These are phyloP conservation scores for Synanthedon vespiformis DNA, from an alignment of 2,888 invertebrate species.

Conservation along the genomic window DNA sequence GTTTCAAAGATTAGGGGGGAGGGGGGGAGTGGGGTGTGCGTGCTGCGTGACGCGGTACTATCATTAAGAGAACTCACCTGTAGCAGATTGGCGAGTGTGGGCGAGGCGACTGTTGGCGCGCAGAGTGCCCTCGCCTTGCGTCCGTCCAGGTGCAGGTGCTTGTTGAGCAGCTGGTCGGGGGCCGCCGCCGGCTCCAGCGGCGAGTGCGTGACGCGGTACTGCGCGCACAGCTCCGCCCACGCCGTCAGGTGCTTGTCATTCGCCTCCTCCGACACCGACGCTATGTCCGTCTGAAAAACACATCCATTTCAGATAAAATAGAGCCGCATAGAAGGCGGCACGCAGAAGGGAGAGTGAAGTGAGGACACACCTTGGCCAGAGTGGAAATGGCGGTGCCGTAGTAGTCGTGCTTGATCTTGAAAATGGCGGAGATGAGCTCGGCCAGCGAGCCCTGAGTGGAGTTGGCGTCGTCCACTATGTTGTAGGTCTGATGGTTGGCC, in stretches of 20 bases:
- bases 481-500: constrained; percentile 75
- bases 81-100: constrained; percentile 73
- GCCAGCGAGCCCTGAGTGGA: constrained; percentile 89
- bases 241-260: constrained; percentile 94
- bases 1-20: no score
- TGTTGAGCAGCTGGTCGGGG: constrained; percentile 83
- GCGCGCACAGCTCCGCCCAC: constrained; percentile 89
- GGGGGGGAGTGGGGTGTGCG: no score
- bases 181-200: constrained; percentile 91
- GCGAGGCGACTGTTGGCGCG: constrained; percentile 69
- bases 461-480: constrained; percentile 85
- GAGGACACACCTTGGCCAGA: constrained; percentile 76
- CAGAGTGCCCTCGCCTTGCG: constrained; percentile 73
- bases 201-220: constrained; percentile 81
- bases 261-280: constrained; percentile 86
- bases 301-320: no score
- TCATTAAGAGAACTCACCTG: constrained; percentile 48
- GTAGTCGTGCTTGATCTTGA: constrained; percentile 88
- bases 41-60: background rate
- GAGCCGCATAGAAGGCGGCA: no score
- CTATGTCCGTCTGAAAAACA: constrained; percentile 76
- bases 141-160: constrained; percentile 82
- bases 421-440: constrained; percentile 83
- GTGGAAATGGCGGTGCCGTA: constrained; percentile 86
- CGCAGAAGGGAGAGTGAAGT: no score